phyloP scores from a whole-genome alignment of 2,888 invertebrate genomes.

The Acanthosepion esculentum region DNA sequence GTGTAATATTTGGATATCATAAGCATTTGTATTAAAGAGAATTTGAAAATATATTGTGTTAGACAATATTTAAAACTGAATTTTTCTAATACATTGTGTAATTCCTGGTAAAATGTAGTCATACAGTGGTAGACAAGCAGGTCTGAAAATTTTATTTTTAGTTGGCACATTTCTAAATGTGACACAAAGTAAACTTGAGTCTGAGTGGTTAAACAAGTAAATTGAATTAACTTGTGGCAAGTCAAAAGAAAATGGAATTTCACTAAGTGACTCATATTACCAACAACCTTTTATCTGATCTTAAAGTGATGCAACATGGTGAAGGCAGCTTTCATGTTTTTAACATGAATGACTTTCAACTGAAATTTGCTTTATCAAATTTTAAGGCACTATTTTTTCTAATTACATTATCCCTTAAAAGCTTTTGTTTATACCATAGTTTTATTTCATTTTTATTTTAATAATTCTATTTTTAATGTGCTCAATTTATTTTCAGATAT shows the following conservation, averaged over 20 bases:
- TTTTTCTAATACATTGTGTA: not conserved
- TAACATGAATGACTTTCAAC: not conserved
- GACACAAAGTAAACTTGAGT: not conserved
- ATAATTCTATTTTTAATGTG: no score
- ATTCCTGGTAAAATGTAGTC: not conserved
- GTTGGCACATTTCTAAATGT: not conserved
- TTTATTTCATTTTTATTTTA: no score
- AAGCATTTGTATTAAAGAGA: no score
- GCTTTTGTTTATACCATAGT: no score
- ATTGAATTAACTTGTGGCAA: not conserved
- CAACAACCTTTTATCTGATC: not conserved
- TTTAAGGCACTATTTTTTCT: not conserved
- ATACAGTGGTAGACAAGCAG: not conserved
- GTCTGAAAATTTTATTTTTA: not conserved
- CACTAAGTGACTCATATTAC: not conserved
- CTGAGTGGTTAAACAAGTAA: not conserved
- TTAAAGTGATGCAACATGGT: not conserved
- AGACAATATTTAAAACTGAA: not conserved
- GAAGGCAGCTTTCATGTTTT: not conserved
- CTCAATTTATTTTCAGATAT: no score
- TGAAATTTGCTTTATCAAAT: not conserved
- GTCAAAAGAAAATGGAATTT: not conserved
- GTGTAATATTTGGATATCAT: no score
- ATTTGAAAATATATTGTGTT: no score
- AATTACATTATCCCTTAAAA: not conserved